Evolutionary conservation across 2,888 invertebrate species (phyloP).

Genomic region (Hirtodrosophila confusa): DNA sequence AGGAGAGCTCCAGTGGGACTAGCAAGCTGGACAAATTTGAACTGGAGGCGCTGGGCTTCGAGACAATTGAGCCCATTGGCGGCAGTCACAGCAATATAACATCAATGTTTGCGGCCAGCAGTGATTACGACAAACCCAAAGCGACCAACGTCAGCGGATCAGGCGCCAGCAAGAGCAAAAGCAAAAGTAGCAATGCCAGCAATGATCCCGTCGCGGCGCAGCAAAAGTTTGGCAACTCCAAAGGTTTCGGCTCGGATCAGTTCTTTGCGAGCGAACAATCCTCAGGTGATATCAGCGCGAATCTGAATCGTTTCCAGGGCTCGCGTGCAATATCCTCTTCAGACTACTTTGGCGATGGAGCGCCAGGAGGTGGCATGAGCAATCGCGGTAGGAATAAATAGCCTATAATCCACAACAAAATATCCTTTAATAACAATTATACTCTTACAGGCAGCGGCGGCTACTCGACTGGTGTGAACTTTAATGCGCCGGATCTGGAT

Average conservation of each 20-base stretch:
- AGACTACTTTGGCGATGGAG: conserved; percentile 93
- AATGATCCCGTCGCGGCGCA: conserved; percentile 87
- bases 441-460: conserved; percentile 62
- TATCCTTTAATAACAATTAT: background rate
- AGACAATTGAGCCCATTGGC: conserved; percentile 83
- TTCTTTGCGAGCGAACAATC: conserved; percentile 91
- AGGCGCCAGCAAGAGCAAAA: conserved; percentile 33
- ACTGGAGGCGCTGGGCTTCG: conserved; percentile 82
- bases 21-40: conserved; percentile 81
- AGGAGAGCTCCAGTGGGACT: conserved; percentile 40
- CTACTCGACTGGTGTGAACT: conserved; percentile 81
- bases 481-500: conserved; percentile 92
- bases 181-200: conserved; percentile 42
- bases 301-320: conserved; percentile 93
- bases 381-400: conserved; percentile 45
- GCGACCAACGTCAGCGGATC: conserved; percentile 25
- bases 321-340: conserved; percentile 97
- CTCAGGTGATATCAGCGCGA: conserved; percentile 82
- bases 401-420: too few species aligned
- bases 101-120: conserved; percentile 81
- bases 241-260: conserved; percentile 98
- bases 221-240: conserved; percentile 98
- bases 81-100: conserved; percentile 81
- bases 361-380: conserved; percentile 66
- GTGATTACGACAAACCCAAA: conserved; percentile 58